Conservation (phyloP, 2,888 invertebrate genomes). For the Peribatodes rhomboidaria region DNA sequence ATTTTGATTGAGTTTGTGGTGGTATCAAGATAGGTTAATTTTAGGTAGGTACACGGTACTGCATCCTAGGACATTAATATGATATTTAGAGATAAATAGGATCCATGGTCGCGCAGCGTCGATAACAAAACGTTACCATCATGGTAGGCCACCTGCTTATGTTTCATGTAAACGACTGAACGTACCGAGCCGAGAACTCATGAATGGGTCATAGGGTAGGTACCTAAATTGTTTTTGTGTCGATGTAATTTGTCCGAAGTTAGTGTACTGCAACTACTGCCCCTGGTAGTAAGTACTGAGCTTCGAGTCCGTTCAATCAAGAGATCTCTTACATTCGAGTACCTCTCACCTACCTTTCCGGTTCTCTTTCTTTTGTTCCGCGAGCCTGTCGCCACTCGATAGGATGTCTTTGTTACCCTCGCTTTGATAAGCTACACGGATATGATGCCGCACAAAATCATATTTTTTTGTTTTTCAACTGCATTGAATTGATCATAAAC, state of each 20-base stretch:
- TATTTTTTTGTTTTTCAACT: background rate
- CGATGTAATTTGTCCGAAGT: background rate
- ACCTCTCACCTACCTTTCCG: conserved; percentile 81
- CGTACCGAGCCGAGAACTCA: too few species aligned
- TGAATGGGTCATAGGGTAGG: too few species aligned
- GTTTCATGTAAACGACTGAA: too few species aligned
- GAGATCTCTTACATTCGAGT: conserved; percentile 68
- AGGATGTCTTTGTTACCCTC: conserved; percentile 79
- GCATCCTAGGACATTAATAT: too few species aligned
- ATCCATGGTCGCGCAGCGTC: too few species aligned
- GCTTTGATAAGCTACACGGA: conserved; percentile 69
- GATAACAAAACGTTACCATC: too few species aligned
- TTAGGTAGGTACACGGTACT: too few species aligned
- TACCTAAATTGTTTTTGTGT: background rate
- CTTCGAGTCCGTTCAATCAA: conserved; percentile 32
- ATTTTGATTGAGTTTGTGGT: background rate
- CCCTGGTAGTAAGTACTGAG: conserved; percentile 19
- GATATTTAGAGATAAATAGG: too few species aligned
- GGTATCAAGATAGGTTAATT: background rate
- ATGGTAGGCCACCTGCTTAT: too few species aligned
- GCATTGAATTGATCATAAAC: background rate
- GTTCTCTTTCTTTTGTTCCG: conserved; percentile 82
- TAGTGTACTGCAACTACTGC: conserved; percentile 2
- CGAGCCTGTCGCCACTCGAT: conserved; percentile 75
- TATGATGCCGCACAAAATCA: conserved; percentile 35